phyloP scores from a whole-genome alignment of 2,888 invertebrate genomes.

The Nebria brevicollis region DNA sequence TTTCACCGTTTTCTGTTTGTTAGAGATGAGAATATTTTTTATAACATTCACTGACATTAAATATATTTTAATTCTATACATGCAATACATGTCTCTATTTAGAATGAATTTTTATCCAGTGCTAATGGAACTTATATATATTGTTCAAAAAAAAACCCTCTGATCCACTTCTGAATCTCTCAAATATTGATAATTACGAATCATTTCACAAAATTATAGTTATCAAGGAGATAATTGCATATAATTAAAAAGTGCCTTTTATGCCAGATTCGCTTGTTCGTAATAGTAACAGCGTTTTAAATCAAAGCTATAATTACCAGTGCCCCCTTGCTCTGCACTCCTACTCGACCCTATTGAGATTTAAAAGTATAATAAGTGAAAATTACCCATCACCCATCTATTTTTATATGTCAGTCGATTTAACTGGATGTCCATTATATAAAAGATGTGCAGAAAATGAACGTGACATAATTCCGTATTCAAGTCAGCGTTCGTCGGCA shows the following conservation, averaged over 20 bases:
- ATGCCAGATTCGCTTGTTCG: background rate
- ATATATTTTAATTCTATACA: too few species aligned
- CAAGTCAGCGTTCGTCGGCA: slow-evolving; percentile 26
- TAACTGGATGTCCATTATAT: slow-evolving; percentile 24
- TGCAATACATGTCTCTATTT: too few species aligned
- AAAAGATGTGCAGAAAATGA: slow-evolving; percentile 27
- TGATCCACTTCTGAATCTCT: background rate
- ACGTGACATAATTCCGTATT: slow-evolving; percentile 42
- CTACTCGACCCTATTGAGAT: background rate
- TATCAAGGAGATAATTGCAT: background rate
- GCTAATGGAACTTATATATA: too few species aligned
- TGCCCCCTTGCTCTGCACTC: background rate
- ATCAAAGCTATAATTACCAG: background rate
- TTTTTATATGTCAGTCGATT: slow-evolving; percentile 11
- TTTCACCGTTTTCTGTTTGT: background rate
- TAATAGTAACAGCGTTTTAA: background rate
- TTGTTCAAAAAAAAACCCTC: background rate
- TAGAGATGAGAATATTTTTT: background rate
- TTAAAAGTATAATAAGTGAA: background rate
- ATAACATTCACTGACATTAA: background rate
- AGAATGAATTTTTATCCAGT: too few species aligned
- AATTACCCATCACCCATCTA: background rate
- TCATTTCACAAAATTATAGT: background rate
- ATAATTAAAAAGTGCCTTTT: background rate
- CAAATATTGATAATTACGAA: background rate